Percentiles rank a stretch among this genome's conserved stretches.
phyloP scores from a whole-genome alignment of 2,113 vertebrate species.

The Equus quagga region DNA sequence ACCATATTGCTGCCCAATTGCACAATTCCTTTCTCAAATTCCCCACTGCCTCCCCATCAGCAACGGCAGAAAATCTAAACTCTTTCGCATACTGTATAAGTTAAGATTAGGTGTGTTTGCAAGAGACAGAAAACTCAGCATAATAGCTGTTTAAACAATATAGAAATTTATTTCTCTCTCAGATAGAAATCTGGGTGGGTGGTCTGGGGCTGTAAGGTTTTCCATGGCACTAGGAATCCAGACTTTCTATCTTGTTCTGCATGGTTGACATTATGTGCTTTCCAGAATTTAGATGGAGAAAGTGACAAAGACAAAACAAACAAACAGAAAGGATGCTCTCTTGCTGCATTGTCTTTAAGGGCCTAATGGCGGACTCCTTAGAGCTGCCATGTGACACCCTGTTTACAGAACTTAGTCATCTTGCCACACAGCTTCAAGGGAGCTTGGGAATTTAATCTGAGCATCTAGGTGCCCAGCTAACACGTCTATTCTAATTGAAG shows the following conservation, averaged over 20 bases:
- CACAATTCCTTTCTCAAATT: not conserved
- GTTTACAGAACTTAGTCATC: not conserved
- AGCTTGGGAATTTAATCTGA: slow-evolving; percentile 6
- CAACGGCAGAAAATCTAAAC: not conserved
- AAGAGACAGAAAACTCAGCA: not conserved
- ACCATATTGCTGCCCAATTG: too few relatives aligned
- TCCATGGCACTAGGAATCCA: not conserved
- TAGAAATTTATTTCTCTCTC: not conserved
- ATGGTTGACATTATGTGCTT: not conserved
- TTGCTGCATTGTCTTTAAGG: not conserved
- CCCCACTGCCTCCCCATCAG: not conserved
- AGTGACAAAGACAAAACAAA: not conserved
- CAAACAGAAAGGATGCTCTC: not conserved
- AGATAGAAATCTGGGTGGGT: not conserved
- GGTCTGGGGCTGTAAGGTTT: not conserved
- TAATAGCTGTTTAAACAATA: not conserved
- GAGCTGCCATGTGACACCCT: not conserved
- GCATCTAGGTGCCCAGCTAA: not conserved
- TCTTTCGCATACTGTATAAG: not conserved
- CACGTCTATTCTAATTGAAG: not conserved
- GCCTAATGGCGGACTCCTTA: not conserved
- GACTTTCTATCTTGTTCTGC: not conserved
- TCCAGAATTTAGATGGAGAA: not conserved
- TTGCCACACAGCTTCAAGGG: not conserved
- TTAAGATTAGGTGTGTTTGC: not conserved